Conservation (phyloP, 2,113 vertebrate genomes). For the Phaethornis superciliosus region DNA sequence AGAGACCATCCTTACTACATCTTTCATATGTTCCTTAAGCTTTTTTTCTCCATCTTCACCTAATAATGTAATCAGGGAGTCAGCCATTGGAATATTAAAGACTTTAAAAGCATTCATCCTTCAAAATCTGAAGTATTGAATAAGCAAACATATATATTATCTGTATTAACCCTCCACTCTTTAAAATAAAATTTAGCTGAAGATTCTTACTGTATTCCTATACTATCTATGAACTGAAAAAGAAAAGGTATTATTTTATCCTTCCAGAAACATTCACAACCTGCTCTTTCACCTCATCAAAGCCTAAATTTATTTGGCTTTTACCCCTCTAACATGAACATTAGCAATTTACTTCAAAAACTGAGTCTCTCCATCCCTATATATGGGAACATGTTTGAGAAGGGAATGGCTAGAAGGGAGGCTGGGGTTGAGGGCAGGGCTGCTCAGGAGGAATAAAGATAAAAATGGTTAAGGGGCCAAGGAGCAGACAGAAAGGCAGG, state of each 20-base stretch:
- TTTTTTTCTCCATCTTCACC: not conserved
- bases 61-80: not conserved
- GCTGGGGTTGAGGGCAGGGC: not conserved
- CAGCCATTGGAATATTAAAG: not conserved
- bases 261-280: not conserved
- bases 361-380: not conserved
- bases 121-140: not conserved
- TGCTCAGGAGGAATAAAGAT: not conserved
- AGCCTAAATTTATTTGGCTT: not conserved
- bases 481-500: not conserved
- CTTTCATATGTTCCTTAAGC: not conserved
- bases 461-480: not conserved
- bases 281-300: not conserved
- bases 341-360: not conserved
- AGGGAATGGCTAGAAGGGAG: not conserved
- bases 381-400: not conserved
- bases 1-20: not conserved
- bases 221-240: not conserved
- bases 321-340: not conserved
- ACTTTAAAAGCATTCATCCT: not conserved
- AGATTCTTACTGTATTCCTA: not conserved
- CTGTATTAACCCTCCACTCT: not conserved
- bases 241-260: not conserved
- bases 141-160: not conserved
- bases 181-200: not conserved